Base-by-base conservation (phyloP, 2,113 vertebrate genomes). In the Microcebus griseorufus region DNA sequence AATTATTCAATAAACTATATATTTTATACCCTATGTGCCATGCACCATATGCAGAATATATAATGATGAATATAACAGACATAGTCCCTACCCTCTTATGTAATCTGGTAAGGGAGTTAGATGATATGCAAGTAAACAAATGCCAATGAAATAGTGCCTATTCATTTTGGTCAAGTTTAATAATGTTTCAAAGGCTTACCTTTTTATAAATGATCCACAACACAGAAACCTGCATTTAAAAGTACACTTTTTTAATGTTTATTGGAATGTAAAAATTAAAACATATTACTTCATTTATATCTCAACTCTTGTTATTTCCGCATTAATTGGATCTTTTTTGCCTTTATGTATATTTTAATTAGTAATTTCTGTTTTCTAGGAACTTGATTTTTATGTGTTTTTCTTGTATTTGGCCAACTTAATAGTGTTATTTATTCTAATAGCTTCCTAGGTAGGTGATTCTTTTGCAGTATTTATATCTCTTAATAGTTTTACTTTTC, bases 401-500 rank as follows among this genome's bases (percentile, higher is more conserved):
- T 91, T 85, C 29, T 80, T 76, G 0, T 55, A 53, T 53, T 79
- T 42, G 62, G 8, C 32, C 25, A 72, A 42, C 6, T 93, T 65
- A 90, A 37, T 9, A 73, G 12, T 79, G 14, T 83, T 79, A 20
- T 67, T 78, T 70, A 55, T 45, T 70, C 20, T 73, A 37, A 79
- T 58, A 79, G 29, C 9, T 92, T 92, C 51, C 70, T 84, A 51
- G 45, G 45, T 91, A 75, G 27, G 0, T 91, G 12, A 3, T 78
- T 89, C 12, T 87, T 92, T 85, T 75, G 16, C 75, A 75, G 17
- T 82, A 39, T 84, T 53, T 88, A 10, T 60, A 39, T 45, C 4
- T 85, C 29, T 88, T 81, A 86, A 51, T 88, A 37, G 18, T 88
- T 89, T 94, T 90, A 18, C 18, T 96, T 90, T 93, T 93, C 32